These are phyloP conservation scores for Garrulus glandarius DNA, from an alignment of 2,797 vertebrate genomes.

Conservation along the genomic window DNA sequence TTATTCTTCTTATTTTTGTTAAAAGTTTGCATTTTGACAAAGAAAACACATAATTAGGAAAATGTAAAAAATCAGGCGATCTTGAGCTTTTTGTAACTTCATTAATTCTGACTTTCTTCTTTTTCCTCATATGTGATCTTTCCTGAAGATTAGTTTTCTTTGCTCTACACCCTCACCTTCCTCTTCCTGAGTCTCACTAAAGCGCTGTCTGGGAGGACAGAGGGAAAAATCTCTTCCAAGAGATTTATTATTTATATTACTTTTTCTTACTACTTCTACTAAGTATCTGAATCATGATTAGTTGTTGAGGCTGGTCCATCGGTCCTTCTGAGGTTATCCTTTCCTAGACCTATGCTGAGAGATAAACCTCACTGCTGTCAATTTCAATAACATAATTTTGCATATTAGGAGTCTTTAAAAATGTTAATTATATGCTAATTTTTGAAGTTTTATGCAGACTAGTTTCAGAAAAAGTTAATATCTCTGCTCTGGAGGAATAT, in stretches of 20 bases:
- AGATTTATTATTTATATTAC: background rate
- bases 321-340: background rate
- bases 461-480: background rate
- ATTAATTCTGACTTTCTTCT: background rate
- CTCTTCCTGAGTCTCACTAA: background rate
- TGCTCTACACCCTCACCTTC: background rate
- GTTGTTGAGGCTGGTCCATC: background rate
- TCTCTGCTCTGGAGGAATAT: background rate
- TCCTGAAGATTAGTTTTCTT: background rate
- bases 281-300: background rate
- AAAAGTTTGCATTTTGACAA: background rate
- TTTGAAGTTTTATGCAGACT: background rate
- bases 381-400: background rate
- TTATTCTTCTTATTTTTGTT: background rate
- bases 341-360: background rate
- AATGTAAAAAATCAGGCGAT: background rate
- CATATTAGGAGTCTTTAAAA: background rate
- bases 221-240: background rate
- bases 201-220: background rate
- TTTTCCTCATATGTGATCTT: background rate
- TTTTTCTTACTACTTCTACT: background rate
- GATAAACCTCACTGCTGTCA: background rate
- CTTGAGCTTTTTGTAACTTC: background rate
- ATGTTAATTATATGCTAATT: background rate
- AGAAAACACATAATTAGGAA: background rate